These are phyloP conservation scores for Cyanoderma ruficeps DNA, from an alignment of 2,113 vertebrate species.

Conservation along the genomic window DNA sequence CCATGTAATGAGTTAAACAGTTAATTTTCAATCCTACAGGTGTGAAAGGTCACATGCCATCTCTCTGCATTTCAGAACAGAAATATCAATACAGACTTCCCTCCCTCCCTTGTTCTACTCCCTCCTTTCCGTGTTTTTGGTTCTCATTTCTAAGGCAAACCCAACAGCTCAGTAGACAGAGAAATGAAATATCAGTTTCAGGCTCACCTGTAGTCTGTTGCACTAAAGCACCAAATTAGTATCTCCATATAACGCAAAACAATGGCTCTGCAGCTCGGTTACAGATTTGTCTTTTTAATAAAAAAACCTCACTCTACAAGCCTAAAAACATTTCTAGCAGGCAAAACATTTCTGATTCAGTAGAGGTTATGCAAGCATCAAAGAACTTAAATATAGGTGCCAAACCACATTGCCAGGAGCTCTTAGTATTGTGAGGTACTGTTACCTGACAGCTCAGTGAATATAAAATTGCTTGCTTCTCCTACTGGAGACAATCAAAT, in stretches of 20 bases:
- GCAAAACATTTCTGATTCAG: conserved; percentile 75
- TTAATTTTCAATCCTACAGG: not conserved
- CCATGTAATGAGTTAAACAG: not conserved
- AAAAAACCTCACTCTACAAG: conserved; percentile 69
- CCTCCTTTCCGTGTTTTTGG: not conserved
- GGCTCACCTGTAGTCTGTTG: conserved; percentile 31
- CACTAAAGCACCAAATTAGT: conserved; percentile 39
- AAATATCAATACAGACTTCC: not conserved
- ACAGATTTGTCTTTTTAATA: conserved; percentile 64
- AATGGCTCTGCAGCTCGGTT: conserved; percentile 61
- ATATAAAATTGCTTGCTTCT: conserved; percentile 90
- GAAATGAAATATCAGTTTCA: conserved; percentile 41
- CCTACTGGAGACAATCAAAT: conserved; percentile 94
- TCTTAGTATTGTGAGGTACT: conserved; percentile 86
- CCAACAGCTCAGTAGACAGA: not conserved
- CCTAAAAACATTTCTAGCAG: conserved; percentile 70
- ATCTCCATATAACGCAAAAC: conserved; percentile 23
- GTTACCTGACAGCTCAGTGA: conserved; percentile 91
- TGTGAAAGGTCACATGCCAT: not conserved
- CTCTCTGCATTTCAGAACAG: not conserved
- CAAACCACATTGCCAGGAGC: conserved; percentile 85
- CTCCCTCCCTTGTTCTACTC: not conserved
- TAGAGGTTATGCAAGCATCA: conserved; percentile 77
- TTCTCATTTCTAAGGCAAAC: not conserved
- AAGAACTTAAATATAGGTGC: conserved; percentile 87